These are phyloP conservation scores for Neosilurus mollespiculum DNA, from an alignment of 2,797 vertebrate species.

Conservation along the genomic window DNA sequence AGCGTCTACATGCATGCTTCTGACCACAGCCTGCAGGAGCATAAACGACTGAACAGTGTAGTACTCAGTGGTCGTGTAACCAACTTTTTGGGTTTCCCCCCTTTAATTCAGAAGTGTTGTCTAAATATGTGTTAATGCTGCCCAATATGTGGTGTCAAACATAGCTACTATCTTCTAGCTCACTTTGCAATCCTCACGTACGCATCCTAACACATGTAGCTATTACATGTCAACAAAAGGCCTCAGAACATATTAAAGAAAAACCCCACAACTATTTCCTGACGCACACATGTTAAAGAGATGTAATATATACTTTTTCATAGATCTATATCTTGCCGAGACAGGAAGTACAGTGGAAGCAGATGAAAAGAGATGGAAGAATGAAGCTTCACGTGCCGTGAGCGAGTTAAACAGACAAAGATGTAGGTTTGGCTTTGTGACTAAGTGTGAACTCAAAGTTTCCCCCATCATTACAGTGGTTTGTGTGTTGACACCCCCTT, in stretches of 20 bases:
- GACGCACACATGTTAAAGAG: background rate
- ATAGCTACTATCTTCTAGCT: background rate
- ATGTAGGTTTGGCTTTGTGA: conserved; percentile 4
- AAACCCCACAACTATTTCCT: background rate
- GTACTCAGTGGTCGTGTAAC: background rate
- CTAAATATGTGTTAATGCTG: background rate
- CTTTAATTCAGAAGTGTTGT: background rate
- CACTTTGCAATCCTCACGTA: no score
- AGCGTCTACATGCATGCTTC: background rate
- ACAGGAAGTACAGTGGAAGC: conserved; percentile 17
- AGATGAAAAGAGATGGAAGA: background rate
- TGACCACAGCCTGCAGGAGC: background rate
- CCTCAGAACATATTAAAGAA: no score
- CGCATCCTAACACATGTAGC: no score
- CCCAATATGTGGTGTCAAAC: background rate
- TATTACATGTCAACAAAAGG: no score
- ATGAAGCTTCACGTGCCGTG: background rate
- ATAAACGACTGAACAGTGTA: background rate
- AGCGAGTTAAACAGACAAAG: background rate
- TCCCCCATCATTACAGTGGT: background rate
- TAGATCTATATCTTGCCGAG: background rate
- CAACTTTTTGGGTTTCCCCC: conserved; percentile 3
- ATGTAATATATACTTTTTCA: background rate
- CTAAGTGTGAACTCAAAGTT: conserved; percentile 12
- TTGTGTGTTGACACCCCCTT: background rate